Evolutionary conservation across 1,140 invertebrate species (phyloP), one percentile per base, ranked within the genome.

Genomic region (Zeugodacus cucurbitae): DNA sequence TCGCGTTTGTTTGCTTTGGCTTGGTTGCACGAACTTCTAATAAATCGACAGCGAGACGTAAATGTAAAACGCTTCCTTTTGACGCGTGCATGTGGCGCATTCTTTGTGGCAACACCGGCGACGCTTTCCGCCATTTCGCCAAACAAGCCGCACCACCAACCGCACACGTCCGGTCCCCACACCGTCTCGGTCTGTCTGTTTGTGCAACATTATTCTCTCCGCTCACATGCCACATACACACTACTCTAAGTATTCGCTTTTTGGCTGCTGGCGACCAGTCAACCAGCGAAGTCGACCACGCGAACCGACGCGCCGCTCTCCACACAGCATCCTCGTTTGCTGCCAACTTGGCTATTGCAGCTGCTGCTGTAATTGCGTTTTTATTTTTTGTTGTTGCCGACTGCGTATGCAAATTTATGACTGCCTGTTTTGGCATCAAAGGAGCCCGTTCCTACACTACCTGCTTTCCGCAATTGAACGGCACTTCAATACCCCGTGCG

Each of bases 61-160:
- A 74, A 82, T 82, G 74, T 82, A 82, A 48, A 82, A 82, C 74
- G 74, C 74, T 82, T 82, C 74, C 67, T 82, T 82, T 82, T 82
- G 41, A 82, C 74, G 74, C 74, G 41, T 48, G 74, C 34, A 48
- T 26, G 74, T 41, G 41, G 74, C 44, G 74, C 41, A 41, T 22
- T 34, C 41, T 44, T 48, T 44, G 74, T 82, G n/a, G 41, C 74
- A 26, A 14, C n/a, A 41, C 17, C n/a, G 37, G 22, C 34, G 70
- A 74, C 70, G 74, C 41, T 82, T 82, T 82, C 74, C 74, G 41
- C 22, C 44, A 48, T 82, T 48, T 48, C 74, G 44, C 74, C 74
- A 82, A 82, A 82, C 74, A 48, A 82, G 74, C 44, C 74, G 17
- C 74, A 29, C 34, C n/a, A 2, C 74, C 74, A 74, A 74, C 17